Evolutionary conservation across 2,888 invertebrate genomes (phyloP).

Genomic region (Hydriomena furcata): DNA sequence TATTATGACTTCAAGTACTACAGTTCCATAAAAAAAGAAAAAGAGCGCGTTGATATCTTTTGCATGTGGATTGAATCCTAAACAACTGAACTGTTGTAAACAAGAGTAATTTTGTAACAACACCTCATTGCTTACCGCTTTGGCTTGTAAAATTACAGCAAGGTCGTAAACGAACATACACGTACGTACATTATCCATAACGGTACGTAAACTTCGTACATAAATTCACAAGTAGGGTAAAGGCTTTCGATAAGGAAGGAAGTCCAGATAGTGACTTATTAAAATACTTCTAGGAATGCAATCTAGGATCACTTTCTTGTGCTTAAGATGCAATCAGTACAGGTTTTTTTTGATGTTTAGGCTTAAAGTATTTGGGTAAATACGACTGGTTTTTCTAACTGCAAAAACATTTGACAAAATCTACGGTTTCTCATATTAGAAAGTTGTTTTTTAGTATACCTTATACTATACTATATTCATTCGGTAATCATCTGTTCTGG

Average conservation of each 20-base stretch:
- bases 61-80: too few relatives aligned
- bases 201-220: slow-evolving; percentile 44
- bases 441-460: slow-evolving; percentile 7
- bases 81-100: too few relatives aligned
- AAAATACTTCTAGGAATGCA: slow-evolving; percentile 33
- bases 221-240: slow-evolving; percentile 17
- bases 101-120: too few relatives aligned
- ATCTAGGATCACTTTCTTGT: slow-evolving; percentile 27
- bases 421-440: too few relatives aligned
- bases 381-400: slow-evolving; percentile 5
- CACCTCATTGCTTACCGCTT: slow-evolving; percentile 11
- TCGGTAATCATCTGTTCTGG: too few relatives aligned
- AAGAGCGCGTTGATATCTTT: too few relatives aligned
- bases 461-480: too few relatives aligned
- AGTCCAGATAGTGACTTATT: slow-evolving; percentile 29
- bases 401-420: slow-evolving; percentile 6
- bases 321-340: slow-evolving; percentile 21
- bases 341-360: slow-evolving; percentile 12
- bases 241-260: slow-evolving; percentile 29
- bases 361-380: slow-evolving; percentile 15
- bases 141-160: slow-evolving; percentile 12
- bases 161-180: slow-evolving; percentile 24
- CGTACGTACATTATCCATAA: slow-evolving; percentile 28
- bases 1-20: too few relatives aligned
- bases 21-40: too few relatives aligned